Evolutionary conservation across 2,888 invertebrate genomes (phyloP), one percentile per base, ranked within the genome.

Genomic region (Bembecia ichneumoniformis): DNA sequence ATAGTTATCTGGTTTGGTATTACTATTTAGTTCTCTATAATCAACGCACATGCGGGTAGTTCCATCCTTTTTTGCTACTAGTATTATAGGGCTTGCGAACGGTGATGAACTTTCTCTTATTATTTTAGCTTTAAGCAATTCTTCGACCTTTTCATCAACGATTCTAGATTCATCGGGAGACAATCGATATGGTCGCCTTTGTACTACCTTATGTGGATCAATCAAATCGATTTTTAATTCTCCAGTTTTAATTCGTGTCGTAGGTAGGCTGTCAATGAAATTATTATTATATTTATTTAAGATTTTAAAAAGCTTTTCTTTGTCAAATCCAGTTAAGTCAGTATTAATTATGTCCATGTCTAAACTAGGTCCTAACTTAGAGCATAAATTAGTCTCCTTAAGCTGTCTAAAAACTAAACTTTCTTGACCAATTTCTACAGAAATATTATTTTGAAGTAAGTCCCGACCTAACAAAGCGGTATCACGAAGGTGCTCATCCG

Each of bases 41-140:
- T 58, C 60, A 0, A 53, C 51, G n/a, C 49, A 51, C 44, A 58
- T 56, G n/a, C 55, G 43, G 28, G 55, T 52, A 9, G 51, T 51
- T 11, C 55, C 55, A 34, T 59, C 54, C 1, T 51, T 34, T 17
- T 58, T 55, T 14, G 45, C 48, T 2, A 51, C 52, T 14, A 56
- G 46, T 3, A 58, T 40, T 11, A 58, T 51, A 0, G 54, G 53
- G 46, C 57, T 57, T 3, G 55, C 51, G 35, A 51, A 58, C 0
- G 49, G 50, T 13, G 52, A 52, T 7, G 5, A n/a, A 16, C 50
- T 50, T 15, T 46, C 47, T 9, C 52, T 48, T n/a, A 52, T 50
- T 9, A 52, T 28, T 3, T 35, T 35, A 13, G 50, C 50, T 1
- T 52, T 28, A 10, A 52, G 5, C n/a, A 52, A 44, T 13, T 50